phyloP scores from a whole-genome alignment of 2,797 vertebrate genomes.

The Hypotaenidia okinawae region DNA sequence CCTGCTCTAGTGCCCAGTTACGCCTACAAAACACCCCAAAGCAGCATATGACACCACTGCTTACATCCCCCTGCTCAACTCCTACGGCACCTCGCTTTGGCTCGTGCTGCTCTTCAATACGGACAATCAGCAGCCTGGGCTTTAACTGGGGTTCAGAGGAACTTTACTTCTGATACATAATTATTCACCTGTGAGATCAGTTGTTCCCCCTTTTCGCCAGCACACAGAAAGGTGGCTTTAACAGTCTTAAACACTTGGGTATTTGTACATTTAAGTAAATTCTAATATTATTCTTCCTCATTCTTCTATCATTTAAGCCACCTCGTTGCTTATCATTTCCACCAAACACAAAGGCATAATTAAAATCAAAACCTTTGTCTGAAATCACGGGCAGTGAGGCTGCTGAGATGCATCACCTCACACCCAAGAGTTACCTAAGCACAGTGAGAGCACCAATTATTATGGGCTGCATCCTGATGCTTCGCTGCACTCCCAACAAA shows the following conservation, averaged over 20 bases:
- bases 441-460: background rate
- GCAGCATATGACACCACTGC: background rate
- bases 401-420: background rate
- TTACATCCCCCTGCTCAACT: background rate
- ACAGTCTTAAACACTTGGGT: background rate
- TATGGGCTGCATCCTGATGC: background rate
- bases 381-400: background rate
- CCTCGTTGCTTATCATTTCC: background rate
- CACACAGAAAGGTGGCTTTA: background rate
- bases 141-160: background rate
- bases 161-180: background rate
- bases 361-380: background rate
- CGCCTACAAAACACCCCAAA: conserved; percentile 16
- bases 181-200: background rate
- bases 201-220: background rate
- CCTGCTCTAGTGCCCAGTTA: background rate
- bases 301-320: background rate
- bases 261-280: background rate
- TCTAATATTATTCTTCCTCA: background rate
- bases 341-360: background rate
- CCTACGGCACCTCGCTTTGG: conserved; percentile 16
- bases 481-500: background rate
- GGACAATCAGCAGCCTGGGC: conserved; percentile 34
- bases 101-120: background rate
- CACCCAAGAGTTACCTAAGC: background rate